phyloP scores from a whole-genome alignment of 2,113 vertebrate species.

The Corydoras maculifer region DNA sequence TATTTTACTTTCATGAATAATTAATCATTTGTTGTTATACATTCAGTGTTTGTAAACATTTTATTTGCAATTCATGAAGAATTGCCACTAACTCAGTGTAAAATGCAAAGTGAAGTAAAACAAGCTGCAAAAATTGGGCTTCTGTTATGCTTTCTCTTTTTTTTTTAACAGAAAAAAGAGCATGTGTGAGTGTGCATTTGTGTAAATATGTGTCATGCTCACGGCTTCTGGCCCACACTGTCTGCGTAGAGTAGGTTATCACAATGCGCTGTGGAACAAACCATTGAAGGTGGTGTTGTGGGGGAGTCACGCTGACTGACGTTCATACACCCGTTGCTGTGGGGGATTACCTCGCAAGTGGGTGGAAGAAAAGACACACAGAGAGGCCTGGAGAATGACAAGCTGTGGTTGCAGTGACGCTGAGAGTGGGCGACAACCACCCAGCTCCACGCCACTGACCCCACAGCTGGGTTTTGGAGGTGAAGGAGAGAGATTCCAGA shows the following conservation, averaged over 20 bases:
- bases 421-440: constrained; percentile 25
- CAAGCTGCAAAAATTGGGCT: neutral
- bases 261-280: constrained; percentile 18
- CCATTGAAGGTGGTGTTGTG: constrained; percentile 23
- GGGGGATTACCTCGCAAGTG: constrained; percentile 48
- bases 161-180: neutral
- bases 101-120: no score
- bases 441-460: constrained; percentile 28
- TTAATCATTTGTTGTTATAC: no score
- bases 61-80: no score
- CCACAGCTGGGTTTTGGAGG: constrained; percentile 25
- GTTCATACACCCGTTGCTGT: constrained; percentile 10
- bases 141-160: neutral
- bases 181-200: constrained; percentile 3
- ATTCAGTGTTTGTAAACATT: no score
- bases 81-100: no score
- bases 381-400: constrained; percentile 24
- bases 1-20: no score
- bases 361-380: constrained; percentile 22
- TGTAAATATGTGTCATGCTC: neutral
- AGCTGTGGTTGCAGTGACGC: constrained; percentile 39
- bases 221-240: constrained; percentile 1
- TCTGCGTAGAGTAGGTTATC: constrained; percentile 12
- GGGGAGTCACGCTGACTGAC: constrained; percentile 34
- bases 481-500: constrained; percentile 35